A percentile compares a stretch with the other conserved stretches of the same genome.
phyloP scores from a whole-genome alignment of 2,113 vertebrate genomes.

The Coracopsis vasa region DNA sequence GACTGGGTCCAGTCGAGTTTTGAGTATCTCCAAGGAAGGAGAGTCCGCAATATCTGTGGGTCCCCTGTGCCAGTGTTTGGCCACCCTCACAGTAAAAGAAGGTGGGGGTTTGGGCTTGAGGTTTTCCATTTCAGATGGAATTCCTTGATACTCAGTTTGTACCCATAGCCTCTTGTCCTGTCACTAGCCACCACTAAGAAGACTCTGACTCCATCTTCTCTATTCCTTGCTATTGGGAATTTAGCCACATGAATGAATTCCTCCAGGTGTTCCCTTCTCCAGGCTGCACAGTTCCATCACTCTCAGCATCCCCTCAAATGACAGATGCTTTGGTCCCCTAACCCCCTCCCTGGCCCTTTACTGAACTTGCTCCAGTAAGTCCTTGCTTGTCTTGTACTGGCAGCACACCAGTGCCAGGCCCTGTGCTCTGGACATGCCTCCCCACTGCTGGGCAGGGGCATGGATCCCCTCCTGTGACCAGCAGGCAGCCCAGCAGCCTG shows the following conservation, averaged over 20 bases:
- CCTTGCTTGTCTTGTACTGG: background rate
- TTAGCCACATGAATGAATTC: background rate
- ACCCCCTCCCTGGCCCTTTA: background rate
- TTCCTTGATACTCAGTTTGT: background rate
- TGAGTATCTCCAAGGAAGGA: background rate
- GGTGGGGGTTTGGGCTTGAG: background rate
- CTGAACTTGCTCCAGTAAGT: background rate
- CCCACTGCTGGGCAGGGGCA: background rate
- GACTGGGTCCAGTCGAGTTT: background rate
- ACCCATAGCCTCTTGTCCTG: background rate
- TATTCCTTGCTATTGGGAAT: background rate
- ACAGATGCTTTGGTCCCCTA: background rate
- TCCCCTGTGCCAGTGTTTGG: background rate
- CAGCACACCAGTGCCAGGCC: background rate
- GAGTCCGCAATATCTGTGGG: background rate
- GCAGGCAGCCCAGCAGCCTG: background rate
- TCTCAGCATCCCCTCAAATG: background rate
- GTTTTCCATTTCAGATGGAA: background rate
- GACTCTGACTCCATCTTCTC: background rate
- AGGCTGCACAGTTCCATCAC: background rate
- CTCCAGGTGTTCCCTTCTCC: background rate
- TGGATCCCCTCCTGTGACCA: background rate
- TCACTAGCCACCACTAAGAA: background rate
- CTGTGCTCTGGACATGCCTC: background rate
- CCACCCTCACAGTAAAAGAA: background rate